Base-by-base conservation (phyloP, 2,888 invertebrate species). In the Eupithecia exiguata region DNA sequence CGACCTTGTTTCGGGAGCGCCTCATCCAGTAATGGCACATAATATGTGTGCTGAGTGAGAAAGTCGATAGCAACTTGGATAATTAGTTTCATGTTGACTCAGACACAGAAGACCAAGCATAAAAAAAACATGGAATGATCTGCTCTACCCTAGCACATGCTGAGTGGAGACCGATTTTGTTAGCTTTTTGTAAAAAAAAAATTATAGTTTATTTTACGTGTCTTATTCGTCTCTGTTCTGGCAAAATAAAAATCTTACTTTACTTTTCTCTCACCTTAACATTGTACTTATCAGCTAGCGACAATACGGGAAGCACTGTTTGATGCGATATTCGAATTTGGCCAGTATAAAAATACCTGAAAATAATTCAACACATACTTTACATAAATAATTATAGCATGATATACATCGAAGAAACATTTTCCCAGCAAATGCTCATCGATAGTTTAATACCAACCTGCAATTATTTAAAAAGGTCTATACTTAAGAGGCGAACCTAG, bases 281-380 rank as follows among this genome's bases (percentile, higher is more conserved):
- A 93, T 98, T 98, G 91, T 99, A 99, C 92, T 99, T 99, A 91
- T 99, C 99, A 61, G 98, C 98, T 73, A 99, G 93, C 14, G 97
- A 97, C 70, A 99, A 94, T 81, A 99, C 96, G 9, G 98, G 98
- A 92, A 99, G 96, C 68, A 98, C 98, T 77, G 97, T 97, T 71
- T 96, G 95, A 80, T 98, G 96, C 9, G 97, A 97, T 84, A 99
- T 97, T 83, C 96, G 95, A 81, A 99, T 97, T 91, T 97, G 97
- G 61, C 99, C 99, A 0, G 98, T 98, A 92, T 99, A 99, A 87
- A 99, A 96, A 87, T 97, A 97, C 77, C 94, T 93, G 87, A 40
- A 74, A 78, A 72, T 36, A 12, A 74, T 76, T 10, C 3, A 53
- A 21, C 4, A 10, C n/a, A 10, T 58, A 35, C 16, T 46, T 46